Base-by-base conservation (phyloP, 1,140 invertebrate genomes). In the Delia radicum region DNA sequence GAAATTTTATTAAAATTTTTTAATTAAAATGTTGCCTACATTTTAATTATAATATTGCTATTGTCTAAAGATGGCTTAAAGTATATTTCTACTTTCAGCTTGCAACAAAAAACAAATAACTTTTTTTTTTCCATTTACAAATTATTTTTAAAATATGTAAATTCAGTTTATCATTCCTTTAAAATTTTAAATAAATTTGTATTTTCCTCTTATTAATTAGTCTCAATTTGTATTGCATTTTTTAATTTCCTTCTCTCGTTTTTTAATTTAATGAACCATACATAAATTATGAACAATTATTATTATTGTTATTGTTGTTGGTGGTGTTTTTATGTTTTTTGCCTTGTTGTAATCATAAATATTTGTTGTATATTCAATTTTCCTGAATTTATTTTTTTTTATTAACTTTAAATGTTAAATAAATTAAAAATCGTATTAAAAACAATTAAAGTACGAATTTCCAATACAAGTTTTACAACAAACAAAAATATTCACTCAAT, bases 361-460 rank as follows among this genome's bases (percentile, higher is more conserved):
- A 42, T 33, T 42, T 10, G n/a, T 15, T 42, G 37, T 42, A 15
- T 42, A 42, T 42, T 15, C 37, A 42, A 42, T 42, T 42, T 15
- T 42, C 3, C 12, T 42, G 37, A 15, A 15, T 42, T 10, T 42
- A 33, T 33, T 33, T 33, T 33, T n/a, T 33, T 33, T 33, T 33
- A 33, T 33, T 33, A 33, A 18, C 29, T 24, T 33, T 69, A 33
- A 31, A 69, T 33, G 65, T 33, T 69, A 69, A 69, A 69, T 69
- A 33, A 69, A 69, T 69, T 69, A 69, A 69, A 69, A 69, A 69
- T 33, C 29, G 29, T 69, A 69, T 69, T 69, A 69, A 69, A 69
- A 69, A 69, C 65, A 69, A 69, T 69, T 69, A 69, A 69, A 69
- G 65, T 31, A 69, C 29, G 37, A 69, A 69, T 69, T 69, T 69